Evolutionary conservation across 2,888 invertebrate genomes (phyloP).

Genomic region (Athetis lepigone): DNA sequence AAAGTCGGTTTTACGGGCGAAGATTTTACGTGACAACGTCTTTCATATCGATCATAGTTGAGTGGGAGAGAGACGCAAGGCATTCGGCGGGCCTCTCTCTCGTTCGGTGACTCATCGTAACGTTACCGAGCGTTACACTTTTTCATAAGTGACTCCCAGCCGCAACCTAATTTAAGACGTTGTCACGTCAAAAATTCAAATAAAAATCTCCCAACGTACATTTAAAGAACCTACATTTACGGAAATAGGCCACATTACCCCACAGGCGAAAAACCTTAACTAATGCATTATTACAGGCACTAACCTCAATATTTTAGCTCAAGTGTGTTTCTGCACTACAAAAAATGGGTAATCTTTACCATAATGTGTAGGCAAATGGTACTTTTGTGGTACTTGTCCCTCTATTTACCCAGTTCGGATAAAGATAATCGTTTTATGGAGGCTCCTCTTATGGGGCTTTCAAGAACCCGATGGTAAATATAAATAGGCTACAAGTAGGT

Average conservation of each 20-base stretch:
- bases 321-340: constrained; percentile 23
- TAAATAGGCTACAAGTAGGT: constrained; percentile 38
- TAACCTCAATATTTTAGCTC: constrained; percentile 16
- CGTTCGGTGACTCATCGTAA: no score
- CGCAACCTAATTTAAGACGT: no score
- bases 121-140: no score
- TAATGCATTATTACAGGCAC: constrained; percentile 27
- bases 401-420: constrained; percentile 28
- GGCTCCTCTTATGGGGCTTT: constrained; percentile 31
- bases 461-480: constrained; percentile 34
- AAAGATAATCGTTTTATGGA: constrained; percentile 48
- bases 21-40: no score
- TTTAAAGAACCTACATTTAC: background rate
- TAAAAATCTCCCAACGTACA: no score
- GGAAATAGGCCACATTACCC: background rate
- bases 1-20: no score
- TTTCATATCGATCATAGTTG: no score
- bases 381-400: constrained; percentile 28
- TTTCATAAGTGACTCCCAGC: no score
- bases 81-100: no score
- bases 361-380: constrained; percentile 35
- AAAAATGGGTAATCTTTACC: constrained; percentile 45
- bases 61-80: no score
- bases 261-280: background rate
- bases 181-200: no score